Base-by-base conservation (phyloP, 92 coral and sea anemone genomes). In the Phymanthus crucifer region DNA sequence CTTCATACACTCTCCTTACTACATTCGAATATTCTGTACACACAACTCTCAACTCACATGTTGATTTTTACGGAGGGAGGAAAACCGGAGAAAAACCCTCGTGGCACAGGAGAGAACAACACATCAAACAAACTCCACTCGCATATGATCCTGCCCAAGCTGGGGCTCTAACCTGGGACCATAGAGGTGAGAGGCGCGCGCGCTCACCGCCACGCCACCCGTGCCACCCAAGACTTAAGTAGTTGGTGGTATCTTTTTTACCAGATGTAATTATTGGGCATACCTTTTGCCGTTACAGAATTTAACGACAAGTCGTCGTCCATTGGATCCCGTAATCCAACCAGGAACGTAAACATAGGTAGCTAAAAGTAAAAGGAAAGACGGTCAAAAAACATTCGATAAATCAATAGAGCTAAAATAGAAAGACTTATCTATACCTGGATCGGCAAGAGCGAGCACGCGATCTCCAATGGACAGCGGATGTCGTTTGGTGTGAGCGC, bases 401-500 rank as follows among this genome's bases (percentile, higher is more conserved):
- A 14, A 27, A 34, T 4, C 12, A 32, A 27, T 27, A n/a, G 66
- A 43, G 52, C 73, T 56, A 24, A 58, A 24, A 9, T 19, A 21
- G 64, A 54, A 54, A 54, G 3, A 54, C n/a, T 21, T 23, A 32
- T 6, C 45, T 86, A 10, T 88, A 94, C 98, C 97, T 78, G 98
- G 93, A 72, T 96, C 94, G 4, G 92, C 87, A 16, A 96, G 84
- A 32, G 98, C 99, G 76, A 96, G 92, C 56, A 96, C 96, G 76
- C 93, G 91, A 67, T 93, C 99, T 18, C 99, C 98, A 27, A 96
- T 89, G 21, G 87, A 87, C 77, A 96, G 93, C 79, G 89, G 99
- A 80, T 94, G 99, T 35, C 98, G 86, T 78, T 93, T 96, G 5
- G 98, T 96, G 68, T 96, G 99, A 40, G 99, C 98, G 27, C 99